phyloP scores from a whole-genome alignment of 2,797 vertebrate genomes.

The Melanotaenia boesemani region DNA sequence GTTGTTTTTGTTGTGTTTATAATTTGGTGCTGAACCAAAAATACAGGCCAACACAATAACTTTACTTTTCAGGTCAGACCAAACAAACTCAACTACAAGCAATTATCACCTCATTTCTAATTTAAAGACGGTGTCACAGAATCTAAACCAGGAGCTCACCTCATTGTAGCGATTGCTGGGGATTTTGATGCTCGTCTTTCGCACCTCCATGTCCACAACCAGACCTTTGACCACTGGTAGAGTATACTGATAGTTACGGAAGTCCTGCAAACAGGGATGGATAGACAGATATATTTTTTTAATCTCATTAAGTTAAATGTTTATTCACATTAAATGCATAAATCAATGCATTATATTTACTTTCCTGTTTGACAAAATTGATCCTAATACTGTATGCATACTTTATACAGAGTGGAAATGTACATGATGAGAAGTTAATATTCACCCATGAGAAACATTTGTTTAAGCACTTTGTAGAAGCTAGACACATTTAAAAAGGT shows the following conservation, averaged over 20 bases:
- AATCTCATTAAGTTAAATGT: background rate
- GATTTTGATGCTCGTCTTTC: constrained; percentile 97
- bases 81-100: no score
- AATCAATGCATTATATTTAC: background rate
- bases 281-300: background rate
- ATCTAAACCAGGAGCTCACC: constrained; percentile 73
- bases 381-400: no score
- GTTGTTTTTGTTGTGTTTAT: no score
- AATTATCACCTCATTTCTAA: background rate
- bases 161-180: constrained; percentile 98
- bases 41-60: background rate
- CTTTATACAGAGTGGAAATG: background rate
- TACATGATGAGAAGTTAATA: background rate
- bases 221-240: constrained; percentile 94
- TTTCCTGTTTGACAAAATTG: background rate
- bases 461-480: background rate
- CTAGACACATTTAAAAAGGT: background rate
- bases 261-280: constrained; percentile 84
- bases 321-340: background rate
- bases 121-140: background rate
- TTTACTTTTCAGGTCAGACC: background rate
- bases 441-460: background rate
- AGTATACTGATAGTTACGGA: constrained; percentile 98
- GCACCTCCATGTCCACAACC: constrained; percentile 98
- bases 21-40: background rate